Evolutionary conservation across 2,888 invertebrate genomes (phyloP), one percentile per base, ranked within the genome.

Genomic region (Diarsia brunnea): DNA sequence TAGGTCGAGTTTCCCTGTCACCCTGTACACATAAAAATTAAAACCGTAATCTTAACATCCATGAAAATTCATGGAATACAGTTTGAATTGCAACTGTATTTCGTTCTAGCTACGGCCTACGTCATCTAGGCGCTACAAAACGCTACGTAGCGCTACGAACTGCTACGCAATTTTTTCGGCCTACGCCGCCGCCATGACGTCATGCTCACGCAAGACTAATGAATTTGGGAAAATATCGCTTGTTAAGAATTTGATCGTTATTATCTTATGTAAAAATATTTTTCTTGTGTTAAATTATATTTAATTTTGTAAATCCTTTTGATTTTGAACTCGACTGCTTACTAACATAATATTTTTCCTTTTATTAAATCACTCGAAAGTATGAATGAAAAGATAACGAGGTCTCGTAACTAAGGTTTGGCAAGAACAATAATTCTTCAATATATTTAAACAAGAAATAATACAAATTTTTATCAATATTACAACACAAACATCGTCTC

Each of bases 71-170:
- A 19, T 47, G 47, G 45, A 38, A 53, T 8, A 19, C 61, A 5
- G 21, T 45, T 68, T 27, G 16, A 27, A 24, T 24, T 66, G n/a
- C 27, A 47, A 49, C 51, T 58, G 8, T 53, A 47, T 65, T 60
- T 38, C 7, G n/a, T 43, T 16, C 19, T 43, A 19, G 19, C 60
- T 79, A 67, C 24, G 58, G 53, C 19, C 73, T 71, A 84, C 79
- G 70, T 19, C 55, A 45, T 60, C 55, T 69, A 60, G 43, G 51
- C 47, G 79, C 78, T 84, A 83, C 83, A 69, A 43, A 49, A n/a
- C 27, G 83, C 84, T 84, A 83, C 83, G 73, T 43, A 45, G 31
- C 27, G 83, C 84, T 79, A 84, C 84, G 73, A 24, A 47, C 38
- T 58, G 70, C 80, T 84, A 84, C 84, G 68, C 49, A 79, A 24